A percentile compares a stretch with the other conserved stretches of the same genome.
phyloP scores from a whole-genome alignment of 2,113 vertebrate species.

The Calidris pugnax region DNA sequence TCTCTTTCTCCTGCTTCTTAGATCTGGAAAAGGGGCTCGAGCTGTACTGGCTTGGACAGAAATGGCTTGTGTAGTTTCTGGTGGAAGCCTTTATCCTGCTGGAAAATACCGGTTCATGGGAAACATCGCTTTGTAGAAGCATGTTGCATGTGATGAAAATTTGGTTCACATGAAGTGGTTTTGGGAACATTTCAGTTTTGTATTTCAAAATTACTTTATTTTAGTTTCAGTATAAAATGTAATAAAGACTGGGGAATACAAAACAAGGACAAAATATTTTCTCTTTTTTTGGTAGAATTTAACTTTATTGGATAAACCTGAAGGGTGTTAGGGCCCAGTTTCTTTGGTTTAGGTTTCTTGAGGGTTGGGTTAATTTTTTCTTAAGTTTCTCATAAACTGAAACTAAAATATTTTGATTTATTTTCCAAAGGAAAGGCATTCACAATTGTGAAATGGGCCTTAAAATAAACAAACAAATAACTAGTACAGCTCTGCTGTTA shows the following conservation, averaged over 20 bases:
- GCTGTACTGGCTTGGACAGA: background rate
- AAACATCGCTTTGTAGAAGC: constrained; percentile 16
- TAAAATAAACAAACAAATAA: constrained; percentile 62
- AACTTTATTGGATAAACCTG: constrained; percentile 34
- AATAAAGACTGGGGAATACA: constrained; percentile 10
- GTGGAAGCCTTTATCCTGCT: background rate
- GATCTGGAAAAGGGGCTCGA: background rate
- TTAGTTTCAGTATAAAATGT: constrained; percentile 28
- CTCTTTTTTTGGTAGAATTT: background rate
- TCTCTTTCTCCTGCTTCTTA: background rate
- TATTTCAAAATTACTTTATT: constrained; percentile 33
- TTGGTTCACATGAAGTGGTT: constrained; percentile 8
- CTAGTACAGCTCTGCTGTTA: background rate
- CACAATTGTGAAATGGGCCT: constrained; percentile 50
- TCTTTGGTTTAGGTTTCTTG: background rate
- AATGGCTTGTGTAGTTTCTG: background rate
- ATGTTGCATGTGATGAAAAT: constrained; percentile 27
- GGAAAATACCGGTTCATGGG: background rate
- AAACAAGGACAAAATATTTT: background rate
- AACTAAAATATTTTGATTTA: constrained; percentile 48
- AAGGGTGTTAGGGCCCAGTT: background rate
- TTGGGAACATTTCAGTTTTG: constrained; percentile 11
- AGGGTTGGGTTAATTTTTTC: constrained; percentile 3
- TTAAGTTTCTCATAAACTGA: constrained; percentile 40
- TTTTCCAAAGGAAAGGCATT: constrained; percentile 49